Percentiles rank a stretch among this genome's conserved stretches.
phyloP scores from a whole-genome alignment of 2,888 invertebrate genomes.

The Endotricha flammealis region DNA sequence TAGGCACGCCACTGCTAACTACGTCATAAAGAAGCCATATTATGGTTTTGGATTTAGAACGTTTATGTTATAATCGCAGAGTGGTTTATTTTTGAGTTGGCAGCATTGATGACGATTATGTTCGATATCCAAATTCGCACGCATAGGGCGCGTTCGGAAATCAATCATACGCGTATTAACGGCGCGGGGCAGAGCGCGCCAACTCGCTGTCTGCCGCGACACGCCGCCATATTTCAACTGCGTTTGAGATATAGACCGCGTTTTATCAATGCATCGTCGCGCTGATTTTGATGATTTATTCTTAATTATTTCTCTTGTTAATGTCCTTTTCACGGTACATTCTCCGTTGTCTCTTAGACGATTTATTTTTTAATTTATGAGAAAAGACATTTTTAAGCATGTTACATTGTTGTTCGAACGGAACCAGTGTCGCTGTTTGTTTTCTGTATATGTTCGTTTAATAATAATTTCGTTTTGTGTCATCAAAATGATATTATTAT shows the following conservation, averaged over 20 bases:
- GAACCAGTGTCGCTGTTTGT: background rate
- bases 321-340: conserved; percentile 72
- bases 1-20: too few species aligned
- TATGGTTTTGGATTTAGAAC: conserved; percentile 24
- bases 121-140: conserved; percentile 13
- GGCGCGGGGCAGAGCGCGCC: conserved; percentile 58
- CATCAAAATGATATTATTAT: background rate
- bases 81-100: conserved; percentile 4
- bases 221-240: conserved; percentile 69
- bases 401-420: background rate
- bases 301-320: conserved; percentile 72
- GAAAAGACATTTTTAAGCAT: conserved; percentile 1
- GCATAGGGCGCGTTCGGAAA: conserved; percentile 42
- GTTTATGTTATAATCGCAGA: conserved; percentile 16
- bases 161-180: conserved; percentile 70
- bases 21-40: conserved; percentile 31
- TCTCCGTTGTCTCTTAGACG: conserved; percentile 53
- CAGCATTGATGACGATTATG: background rate
- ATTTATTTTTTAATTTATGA: conserved; percentile 52
- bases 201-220: conserved; percentile 63
- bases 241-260: conserved; percentile 67
- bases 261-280: conserved; percentile 78
- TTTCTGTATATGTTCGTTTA: background rate
- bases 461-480: background rate
- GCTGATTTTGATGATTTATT: conserved; percentile 71